These are phyloP conservation scores for Liparis tanakae DNA, from an alignment of 2,797 vertebrate species.

Conservation along the genomic window DNA sequence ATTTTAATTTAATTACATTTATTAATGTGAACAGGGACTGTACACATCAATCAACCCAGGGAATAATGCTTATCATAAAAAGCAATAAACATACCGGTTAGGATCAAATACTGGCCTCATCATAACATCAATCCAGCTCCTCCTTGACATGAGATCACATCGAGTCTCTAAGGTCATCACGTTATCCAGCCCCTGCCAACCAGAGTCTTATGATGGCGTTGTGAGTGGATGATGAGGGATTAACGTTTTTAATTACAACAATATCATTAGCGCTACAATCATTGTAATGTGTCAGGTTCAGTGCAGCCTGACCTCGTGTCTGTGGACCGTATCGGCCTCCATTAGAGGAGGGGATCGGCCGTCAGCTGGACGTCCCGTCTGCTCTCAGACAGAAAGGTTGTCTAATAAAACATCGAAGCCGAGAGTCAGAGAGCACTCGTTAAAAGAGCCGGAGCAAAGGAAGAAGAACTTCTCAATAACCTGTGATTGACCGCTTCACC, in stretches of 20 bases:
- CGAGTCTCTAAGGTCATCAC: not conserved
- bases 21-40: no score
- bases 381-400: slow-evolving; percentile 38
- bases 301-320: slow-evolving; percentile 45
- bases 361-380: slow-evolving; percentile 66
- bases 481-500: not conserved
- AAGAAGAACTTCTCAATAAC: slow-evolving; percentile 1
- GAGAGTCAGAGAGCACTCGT: slow-evolving; percentile 7
- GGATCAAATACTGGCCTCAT: no score
- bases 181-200: not conserved
- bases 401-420: no score
- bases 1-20: no score
- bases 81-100: no score
- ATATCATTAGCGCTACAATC: slow-evolving; percentile 42
- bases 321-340: slow-evolving; percentile 41
- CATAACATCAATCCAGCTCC: no score
- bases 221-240: slow-evolving; percentile 10
- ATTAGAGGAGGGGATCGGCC: slow-evolving; percentile 59
- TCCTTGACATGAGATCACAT: not conserved
- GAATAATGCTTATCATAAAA: no score
- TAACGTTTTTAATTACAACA: slow-evolving; percentile 8
- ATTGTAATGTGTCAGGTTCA: slow-evolving; percentile 45
- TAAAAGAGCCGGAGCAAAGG: not conserved
- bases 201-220: not conserved
- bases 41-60: no score